A percentile compares a stretch with the other conserved stretches of the same genome.
phyloP scores from a whole-genome alignment of 2,888 invertebrate genomes.

The Lysandra bellargus region DNA sequence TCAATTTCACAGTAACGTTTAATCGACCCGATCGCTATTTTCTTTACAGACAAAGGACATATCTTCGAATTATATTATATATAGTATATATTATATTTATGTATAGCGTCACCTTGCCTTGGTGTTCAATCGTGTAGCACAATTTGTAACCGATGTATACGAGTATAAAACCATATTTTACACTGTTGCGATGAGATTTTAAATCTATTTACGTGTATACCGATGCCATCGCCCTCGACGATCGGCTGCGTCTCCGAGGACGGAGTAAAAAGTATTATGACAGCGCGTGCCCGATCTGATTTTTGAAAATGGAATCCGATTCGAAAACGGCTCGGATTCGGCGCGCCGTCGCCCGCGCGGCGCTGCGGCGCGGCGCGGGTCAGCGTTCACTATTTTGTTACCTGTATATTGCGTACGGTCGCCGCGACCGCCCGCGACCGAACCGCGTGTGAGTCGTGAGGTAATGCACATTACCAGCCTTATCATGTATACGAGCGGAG shows the following conservation, averaged over 20 bases:
- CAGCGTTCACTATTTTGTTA: conserved; percentile 41
- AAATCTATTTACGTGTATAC: conserved; percentile 75
- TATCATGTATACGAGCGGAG: conserved; percentile 85
- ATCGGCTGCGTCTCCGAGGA: neutral
- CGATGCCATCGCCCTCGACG: conserved; percentile 69
- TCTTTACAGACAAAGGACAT: conserved; percentile 77
- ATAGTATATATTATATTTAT: conserved; percentile 62
- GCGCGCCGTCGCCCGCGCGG: conserved; percentile 37
- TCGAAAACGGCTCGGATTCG: conserved; percentile 35
- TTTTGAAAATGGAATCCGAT: neutral
- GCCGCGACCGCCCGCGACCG: conserved; percentile 35
- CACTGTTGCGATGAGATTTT: conserved; percentile 76
- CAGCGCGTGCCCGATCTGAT: conserved; percentile 10
- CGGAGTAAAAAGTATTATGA: conserved; percentile 28
- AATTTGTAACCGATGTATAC: conserved; percentile 80
- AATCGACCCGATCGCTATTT: conserved; percentile 51
- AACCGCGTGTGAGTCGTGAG: conserved; percentile 35
- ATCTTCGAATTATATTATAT: conserved; percentile 76
- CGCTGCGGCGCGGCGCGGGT: conserved; percentile 35
- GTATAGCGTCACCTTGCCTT: conserved; percentile 77
- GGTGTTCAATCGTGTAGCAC: conserved; percentile 78
- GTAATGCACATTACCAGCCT: conserved; percentile 81
- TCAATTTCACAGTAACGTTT: conserved; percentile 60
- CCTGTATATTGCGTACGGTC: conserved; percentile 38
- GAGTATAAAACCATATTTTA: conserved; percentile 76